phyloP scores from a whole-genome alignment of 2,113 vertebrate species.

The Hipposideros armiger region DNA sequence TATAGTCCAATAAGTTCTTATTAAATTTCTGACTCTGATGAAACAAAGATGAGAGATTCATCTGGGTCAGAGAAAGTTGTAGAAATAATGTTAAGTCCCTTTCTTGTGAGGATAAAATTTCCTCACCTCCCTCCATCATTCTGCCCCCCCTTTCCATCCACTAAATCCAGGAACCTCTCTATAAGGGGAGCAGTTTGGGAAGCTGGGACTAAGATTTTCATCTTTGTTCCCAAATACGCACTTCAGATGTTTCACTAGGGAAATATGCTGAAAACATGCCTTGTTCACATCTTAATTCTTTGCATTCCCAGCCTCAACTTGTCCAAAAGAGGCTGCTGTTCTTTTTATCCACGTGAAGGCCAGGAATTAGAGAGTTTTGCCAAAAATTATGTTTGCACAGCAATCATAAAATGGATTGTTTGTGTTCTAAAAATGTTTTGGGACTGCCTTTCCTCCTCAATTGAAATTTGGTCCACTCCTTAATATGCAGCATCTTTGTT shows the following conservation, averaged over 20 bases:
- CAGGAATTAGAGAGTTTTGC: conserved; percentile 39
- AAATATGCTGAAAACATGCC: neutral
- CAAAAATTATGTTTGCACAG: conserved; percentile 35
- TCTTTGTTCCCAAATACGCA: neutral
- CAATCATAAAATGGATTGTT: conserved; percentile 38
- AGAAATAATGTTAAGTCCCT: neutral
- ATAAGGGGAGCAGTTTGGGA: neutral
- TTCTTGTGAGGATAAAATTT: neutral
- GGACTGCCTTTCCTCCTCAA: neutral
- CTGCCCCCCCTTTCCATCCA: neutral
- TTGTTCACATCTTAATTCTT: conserved; percentile 55
- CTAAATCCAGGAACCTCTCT: neutral
- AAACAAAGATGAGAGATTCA: conserved; percentile 11
- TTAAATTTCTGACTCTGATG: neutral
- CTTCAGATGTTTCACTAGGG: conserved; percentile 9
- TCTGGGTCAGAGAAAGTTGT: neutral
- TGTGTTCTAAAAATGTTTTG: conserved; percentile 22
- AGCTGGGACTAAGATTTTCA: neutral
- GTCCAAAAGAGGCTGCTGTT: conserved; percentile 15
- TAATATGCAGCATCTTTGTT: neutral
- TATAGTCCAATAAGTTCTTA: conserved; percentile 18
- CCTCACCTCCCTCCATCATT: rapidly evolving
- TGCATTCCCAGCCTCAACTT: conserved; percentile 37
- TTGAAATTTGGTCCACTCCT: conserved; percentile 9
- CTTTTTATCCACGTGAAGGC: neutral